Conservation (phyloP, 2,888 invertebrate species). For the Brachynemurus nebulosus region DNA sequence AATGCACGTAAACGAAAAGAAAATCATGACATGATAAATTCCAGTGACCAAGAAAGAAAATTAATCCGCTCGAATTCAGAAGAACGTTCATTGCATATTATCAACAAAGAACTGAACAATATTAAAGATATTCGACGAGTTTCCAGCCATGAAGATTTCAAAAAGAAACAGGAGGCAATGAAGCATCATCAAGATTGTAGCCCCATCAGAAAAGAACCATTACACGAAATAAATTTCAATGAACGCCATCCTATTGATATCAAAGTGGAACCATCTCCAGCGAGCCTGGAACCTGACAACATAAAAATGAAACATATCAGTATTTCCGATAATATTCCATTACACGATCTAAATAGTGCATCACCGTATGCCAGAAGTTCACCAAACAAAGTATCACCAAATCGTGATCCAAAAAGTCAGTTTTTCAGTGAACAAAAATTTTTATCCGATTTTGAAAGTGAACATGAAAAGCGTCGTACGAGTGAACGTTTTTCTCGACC, state of each 20-base stretch:
- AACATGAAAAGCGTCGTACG: constrained; percentile 46
- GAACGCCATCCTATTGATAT: too few species aligned
- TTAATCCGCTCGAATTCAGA: constrained; percentile 46
- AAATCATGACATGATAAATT: constrained; percentile 45
- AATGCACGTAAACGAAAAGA: constrained; percentile 46
- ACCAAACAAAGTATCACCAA: constrained; percentile 30
- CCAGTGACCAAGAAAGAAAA: constrained; percentile 42
- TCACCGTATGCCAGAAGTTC: constrained; percentile 21
- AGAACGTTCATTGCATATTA: constrained; percentile 33
- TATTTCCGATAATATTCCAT: constrained; percentile 2
- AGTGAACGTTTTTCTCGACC: constrained; percentile 50
- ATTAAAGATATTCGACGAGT: constrained; percentile 38
- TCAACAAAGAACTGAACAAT: constrained; percentile 23
- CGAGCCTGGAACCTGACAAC: too few species aligned
- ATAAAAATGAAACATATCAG: background rate
- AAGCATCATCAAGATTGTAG: background rate
- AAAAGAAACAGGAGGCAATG: constrained; percentile 22
- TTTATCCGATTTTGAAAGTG: constrained; percentile 31
- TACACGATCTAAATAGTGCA: constrained; percentile 1
- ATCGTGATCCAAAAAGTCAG: constrained; percentile 20
- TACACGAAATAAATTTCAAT: constrained; percentile 5
- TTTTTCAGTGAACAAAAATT: constrained; percentile 30
- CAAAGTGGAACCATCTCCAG: too few species aligned
- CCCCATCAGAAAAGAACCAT: background rate
- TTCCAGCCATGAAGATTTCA: constrained; percentile 49